phyloP scores from a whole-genome alignment of 2,888 invertebrate species.

The Melangyna quadrimaculata region DNA sequence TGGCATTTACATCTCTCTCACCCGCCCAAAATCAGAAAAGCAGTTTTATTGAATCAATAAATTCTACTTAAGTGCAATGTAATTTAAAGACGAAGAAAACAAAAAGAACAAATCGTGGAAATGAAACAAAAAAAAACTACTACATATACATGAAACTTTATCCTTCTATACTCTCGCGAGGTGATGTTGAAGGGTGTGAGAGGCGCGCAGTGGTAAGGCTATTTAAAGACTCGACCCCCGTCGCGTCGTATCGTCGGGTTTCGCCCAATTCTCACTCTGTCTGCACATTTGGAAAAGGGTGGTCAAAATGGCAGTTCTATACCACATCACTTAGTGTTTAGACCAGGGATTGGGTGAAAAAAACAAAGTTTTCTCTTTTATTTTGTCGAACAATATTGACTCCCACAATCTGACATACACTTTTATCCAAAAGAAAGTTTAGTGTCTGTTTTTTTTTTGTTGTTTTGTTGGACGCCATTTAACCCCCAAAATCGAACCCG shows the following conservation, averaged over 20 bases:
- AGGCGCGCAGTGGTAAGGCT: constrained; percentile 9
- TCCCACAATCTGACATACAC: constrained; percentile 68
- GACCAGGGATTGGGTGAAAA: constrained; percentile 9
- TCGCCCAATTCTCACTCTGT: constrained; percentile 28
- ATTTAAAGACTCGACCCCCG: constrained; percentile 28
- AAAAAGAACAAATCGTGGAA: constrained; percentile 36
- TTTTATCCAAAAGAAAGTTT: constrained; percentile 47
- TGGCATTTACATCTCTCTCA: background rate
- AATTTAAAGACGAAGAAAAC: constrained; percentile 30
- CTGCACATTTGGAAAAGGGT: constrained; percentile 37
- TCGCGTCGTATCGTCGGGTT: background rate
- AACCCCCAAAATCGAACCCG: constrained; percentile 18
- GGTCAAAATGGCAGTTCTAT: constrained; percentile 43
- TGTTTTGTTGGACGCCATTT: constrained; percentile 39
- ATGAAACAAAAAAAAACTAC: constrained; percentile 44
- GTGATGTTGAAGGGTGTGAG: background rate
- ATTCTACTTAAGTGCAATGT: constrained; percentile 67
- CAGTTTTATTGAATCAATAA: constrained; percentile 69
- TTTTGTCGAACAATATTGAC: constrained; percentile 61
- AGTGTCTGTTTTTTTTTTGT: too few relatives aligned
- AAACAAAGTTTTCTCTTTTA: constrained; percentile 38
- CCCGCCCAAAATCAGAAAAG: constrained; percentile 26
- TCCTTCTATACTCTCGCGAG: constrained; percentile 31
- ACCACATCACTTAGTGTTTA: constrained; percentile 37
- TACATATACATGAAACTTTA: constrained; percentile 45